phyloP scores from a whole-genome alignment of 2,113 vertebrate genomes.

The Cryptotis parvus region DNA sequence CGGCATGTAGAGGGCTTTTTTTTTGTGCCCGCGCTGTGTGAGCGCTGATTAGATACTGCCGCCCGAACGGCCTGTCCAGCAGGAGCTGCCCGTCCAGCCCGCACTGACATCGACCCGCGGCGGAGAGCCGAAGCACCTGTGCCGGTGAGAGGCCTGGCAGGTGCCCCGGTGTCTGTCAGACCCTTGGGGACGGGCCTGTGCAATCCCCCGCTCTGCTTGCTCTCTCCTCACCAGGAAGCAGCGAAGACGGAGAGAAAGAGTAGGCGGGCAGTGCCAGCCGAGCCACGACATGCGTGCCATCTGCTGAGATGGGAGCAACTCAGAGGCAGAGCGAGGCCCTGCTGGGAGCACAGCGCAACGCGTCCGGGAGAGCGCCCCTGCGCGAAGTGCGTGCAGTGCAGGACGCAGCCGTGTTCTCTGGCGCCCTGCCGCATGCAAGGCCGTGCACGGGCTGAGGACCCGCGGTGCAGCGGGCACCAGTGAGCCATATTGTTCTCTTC shows the following conservation, averaged over 20 bases:
- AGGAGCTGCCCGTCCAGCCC: background rate
- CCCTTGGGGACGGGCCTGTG: background rate
- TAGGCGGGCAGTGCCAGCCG: conserved; percentile 78
- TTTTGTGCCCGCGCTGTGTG: conserved; percentile 74
- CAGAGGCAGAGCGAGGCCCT: conserved; percentile 18
- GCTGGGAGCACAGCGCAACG: conserved; percentile 72
- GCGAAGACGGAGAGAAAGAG: conserved; percentile 98
- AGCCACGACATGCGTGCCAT: background rate
- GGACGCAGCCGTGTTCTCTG: conserved; percentile 67
- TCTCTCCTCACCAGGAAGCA: conserved; percentile 91
- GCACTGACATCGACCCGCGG: conserved; percentile 73
- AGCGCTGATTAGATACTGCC: conserved; percentile 82
- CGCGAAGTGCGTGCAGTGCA: background rate
- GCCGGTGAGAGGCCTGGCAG: conserved; percentile 63
- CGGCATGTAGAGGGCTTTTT: conserved; percentile 50
- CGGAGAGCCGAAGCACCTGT: conserved; percentile 85
- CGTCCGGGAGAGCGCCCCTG: too few relatives aligned
- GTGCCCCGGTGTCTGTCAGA: background rate
- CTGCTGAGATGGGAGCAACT: conserved; percentile 41
- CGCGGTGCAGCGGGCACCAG: conserved; percentile 80
- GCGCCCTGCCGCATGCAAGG: conserved; percentile 72
- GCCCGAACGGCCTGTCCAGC: conserved; percentile 56
- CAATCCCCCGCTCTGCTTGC: conserved; percentile 44
- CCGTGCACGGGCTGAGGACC: conserved; percentile 71
- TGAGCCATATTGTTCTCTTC: conserved; percentile 86